Base-by-base conservation (phyloP, 1,140 invertebrate species). In the Drosophila orena region DNA sequence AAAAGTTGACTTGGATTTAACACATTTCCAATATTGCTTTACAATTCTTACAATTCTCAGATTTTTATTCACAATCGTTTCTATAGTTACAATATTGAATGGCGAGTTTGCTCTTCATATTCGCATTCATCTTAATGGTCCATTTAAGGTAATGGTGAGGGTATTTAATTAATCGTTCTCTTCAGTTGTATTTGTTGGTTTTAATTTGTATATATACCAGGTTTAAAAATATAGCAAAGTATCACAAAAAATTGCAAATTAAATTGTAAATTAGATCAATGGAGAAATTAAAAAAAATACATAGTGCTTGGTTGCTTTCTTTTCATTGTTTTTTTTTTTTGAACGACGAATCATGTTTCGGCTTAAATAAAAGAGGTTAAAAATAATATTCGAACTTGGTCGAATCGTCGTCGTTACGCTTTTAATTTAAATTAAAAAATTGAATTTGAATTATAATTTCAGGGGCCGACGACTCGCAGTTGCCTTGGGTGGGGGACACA, bases 191-290 rank as follows among this genome's bases (percentile, higher is more conserved):
- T 60, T 81, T 75, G 52, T 62, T 66, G 22, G 22, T 22, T 50
- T 66, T 53, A 77, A 56, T 53, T 71, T 78, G 56, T 78, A 60
- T 77, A 70, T 72, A 76, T 76, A 72, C 74, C 77, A 66, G 78
- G 77, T 89, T 83, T 86, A 80, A 88, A 88, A 84, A 89, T 89
- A 89, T 89, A 88, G 84, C 84, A 89, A 89, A 88, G 84, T 88
- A 88, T 88, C 83, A 88, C 83, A 88, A 89, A 89, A 89, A 89
- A 88, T 88, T 88, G 83, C 83, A 88, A 88, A 89, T 88, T 89
- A 84, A 88, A 88, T 77, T 79, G 84, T 86, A 83, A 83, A 86
- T 78, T 86, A 86, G 83, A 86, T 86, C 84, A 88, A 79, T 88
- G 79, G 55, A 77, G 71, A 76, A 79, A 76, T 65, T 61, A 60